Percentiles rank a stretch among this genome's conserved stretches.
These are phyloP conservation scores for Corvus moneduloides DNA, from an alignment of 2,113 vertebrate species.

Conservation along the genomic window DNA sequence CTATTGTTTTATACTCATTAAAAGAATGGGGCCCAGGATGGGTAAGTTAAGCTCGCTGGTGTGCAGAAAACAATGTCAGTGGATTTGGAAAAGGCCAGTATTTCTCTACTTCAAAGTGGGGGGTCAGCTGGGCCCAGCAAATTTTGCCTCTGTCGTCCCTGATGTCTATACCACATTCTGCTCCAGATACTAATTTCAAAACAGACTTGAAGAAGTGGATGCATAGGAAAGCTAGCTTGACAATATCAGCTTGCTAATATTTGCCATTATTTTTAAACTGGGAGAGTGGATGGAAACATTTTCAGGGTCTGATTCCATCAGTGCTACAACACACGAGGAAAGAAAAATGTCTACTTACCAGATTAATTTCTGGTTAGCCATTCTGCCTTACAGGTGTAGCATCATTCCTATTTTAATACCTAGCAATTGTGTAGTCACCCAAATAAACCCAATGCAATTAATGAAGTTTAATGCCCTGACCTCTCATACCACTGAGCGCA, in stretches of 20 bases:
- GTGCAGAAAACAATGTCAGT: background rate
- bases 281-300: background rate
- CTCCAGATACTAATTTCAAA: background rate
- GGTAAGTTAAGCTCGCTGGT: background rate
- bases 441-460: background rate
- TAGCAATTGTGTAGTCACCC: background rate
- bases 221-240: background rate
- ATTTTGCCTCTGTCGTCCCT: background rate
- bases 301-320: background rate
- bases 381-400: background rate
- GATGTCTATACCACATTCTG: background rate
- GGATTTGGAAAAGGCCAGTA: background rate
- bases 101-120: background rate
- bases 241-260: background rate
- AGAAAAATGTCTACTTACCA: background rate
- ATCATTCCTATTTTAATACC: background rate
- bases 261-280: background rate
- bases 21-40: background rate
- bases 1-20: background rate
- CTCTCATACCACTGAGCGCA: background rate
- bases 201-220: background rate
- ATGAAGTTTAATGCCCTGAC: background rate
- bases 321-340: background rate
- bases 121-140: background rate
- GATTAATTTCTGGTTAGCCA: background rate